Base-by-base conservation (phyloP, 2,797 vertebrate genomes). In the Buceros bicornis region DNA sequence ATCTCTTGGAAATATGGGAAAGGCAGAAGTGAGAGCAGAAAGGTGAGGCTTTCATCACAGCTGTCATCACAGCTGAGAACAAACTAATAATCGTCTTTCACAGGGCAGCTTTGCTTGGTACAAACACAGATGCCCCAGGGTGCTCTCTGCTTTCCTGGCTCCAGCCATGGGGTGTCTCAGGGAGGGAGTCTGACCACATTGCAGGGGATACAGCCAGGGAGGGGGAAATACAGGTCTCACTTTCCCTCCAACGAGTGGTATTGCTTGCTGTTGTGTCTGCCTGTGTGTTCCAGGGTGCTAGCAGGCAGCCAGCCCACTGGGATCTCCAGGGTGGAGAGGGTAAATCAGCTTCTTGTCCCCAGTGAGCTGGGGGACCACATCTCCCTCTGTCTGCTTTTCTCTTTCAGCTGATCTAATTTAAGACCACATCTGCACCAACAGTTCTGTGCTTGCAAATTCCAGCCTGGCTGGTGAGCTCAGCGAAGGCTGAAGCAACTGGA, bases 1-100 rank as follows among this genome's bases (percentile, higher is more conserved):
- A 96, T 91, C 94, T 96, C 83, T 26, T 77, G 64, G 88, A 95
- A 96, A 85, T 48, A 81, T 45, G 43, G 85, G 76, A 81, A 87
- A 83, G 61, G 62, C 53, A 92, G 67, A 90, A 92, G 80, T 85
- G 89, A 90, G 61, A 95, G 78, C 40, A 58, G 67, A 91, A 64
- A 82, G 31, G 65, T 6, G 4, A 89, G 22, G 42, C 71, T 80
- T 74, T 72, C 47, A 57, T 69, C 95, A 83, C 66, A 92, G 70
- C 92, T 80, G 78, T 72, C 47, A 57, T 69, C 95, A 83, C 66
- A 92, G 70, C 92, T 71, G 81, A 85, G 83, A 93, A 79, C 77
- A 87, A 61, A 24, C 72, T 72, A 77, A 89, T 79, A 74, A 94
- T 92, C 28, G 5, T 69, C 57, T 92, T 78, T 53, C 91, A 82